These are phyloP conservation scores for Hydraecia micacea DNA, from an alignment of 2,888 invertebrate genomes.

Conservation along the genomic window DNA sequence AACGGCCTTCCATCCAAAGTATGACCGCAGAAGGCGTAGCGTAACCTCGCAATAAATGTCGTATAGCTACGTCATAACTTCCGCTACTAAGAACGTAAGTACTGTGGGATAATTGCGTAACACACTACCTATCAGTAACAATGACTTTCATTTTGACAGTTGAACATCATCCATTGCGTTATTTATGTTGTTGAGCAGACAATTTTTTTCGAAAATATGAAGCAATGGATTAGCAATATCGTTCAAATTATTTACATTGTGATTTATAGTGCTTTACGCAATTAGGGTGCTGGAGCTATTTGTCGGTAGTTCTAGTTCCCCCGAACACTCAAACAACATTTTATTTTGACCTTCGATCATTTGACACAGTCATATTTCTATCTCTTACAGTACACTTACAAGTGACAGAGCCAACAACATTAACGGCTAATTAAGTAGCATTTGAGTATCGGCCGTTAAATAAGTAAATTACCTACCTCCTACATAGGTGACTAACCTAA, in stretches of 20 bases:
- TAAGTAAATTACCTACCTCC: not conserved
- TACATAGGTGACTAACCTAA: conserved; percentile 13
- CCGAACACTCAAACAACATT: not conserved
- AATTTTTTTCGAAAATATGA: not conserved
- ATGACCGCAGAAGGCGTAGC: conserved; percentile 17
- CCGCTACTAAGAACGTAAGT: not conserved
- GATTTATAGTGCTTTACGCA: not conserved
- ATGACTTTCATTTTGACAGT: too few relatives aligned
- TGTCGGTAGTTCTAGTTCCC: not conserved
- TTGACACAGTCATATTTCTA: conserved; percentile 3
- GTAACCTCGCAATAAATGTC: conserved; percentile 35
- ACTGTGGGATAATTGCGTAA: too few relatives aligned
- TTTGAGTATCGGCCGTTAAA: not conserved
- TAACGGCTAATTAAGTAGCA: not conserved
- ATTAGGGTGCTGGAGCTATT: not conserved
- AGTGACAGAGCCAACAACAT: not conserved
- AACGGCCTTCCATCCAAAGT: conserved; percentile 11
- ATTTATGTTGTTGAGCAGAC: not conserved
- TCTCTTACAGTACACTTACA: not conserved
- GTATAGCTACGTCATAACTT: not conserved
- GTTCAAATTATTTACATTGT: too few relatives aligned
- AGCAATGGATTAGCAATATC: too few relatives aligned
- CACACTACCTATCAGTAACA: too few relatives aligned
- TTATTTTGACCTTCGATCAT: not conserved
- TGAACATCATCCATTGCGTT: not conserved